Percentiles rank a stretch among this genome's conserved stretches.
phyloP scores from a whole-genome alignment of 2,113 vertebrate genomes.

The Petaurus breviceps region DNA sequence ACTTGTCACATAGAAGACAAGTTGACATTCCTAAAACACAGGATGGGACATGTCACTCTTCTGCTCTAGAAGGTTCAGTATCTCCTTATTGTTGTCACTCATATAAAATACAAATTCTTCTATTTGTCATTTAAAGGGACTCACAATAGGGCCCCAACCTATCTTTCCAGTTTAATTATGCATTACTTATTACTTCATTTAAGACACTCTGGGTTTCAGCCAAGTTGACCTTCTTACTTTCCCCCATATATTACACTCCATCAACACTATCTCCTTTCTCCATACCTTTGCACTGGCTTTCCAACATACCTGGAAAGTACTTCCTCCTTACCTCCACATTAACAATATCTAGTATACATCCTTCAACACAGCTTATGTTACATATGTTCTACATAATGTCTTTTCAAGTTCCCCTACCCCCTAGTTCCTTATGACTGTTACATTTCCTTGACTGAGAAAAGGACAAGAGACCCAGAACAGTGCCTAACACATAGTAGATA shows the following conservation, averaged over 20 bases:
- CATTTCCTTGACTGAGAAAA: not conserved
- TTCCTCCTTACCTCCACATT: not conserved
- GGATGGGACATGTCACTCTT: not conserved
- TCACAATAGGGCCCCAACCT: too few relatives aligned
- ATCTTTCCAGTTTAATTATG: too few relatives aligned
- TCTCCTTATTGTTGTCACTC: too few relatives aligned
- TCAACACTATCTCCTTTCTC: not conserved
- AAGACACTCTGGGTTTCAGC: too few relatives aligned
- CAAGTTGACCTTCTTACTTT: not conserved
- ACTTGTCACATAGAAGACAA: not conserved
- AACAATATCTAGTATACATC: not conserved
- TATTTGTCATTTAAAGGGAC: too few relatives aligned
- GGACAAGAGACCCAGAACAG: not conserved
- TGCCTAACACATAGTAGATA: not conserved
- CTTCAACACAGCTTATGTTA: not conserved
- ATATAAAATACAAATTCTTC: too few relatives aligned
- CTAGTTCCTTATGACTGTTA: not conserved
- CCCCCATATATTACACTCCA: not conserved
- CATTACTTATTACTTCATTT: too few relatives aligned
- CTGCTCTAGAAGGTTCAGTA: not conserved
- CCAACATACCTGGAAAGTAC: not conserved
- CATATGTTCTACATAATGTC: not conserved
- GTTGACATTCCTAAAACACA: not conserved
- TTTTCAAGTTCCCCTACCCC: not conserved
- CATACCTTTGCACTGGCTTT: not conserved